Evolutionary conservation across 2,888 invertebrate genomes (phyloP), one percentile per base, ranked within the genome.

Genomic region (Dorcus parallelipipedus): DNA sequence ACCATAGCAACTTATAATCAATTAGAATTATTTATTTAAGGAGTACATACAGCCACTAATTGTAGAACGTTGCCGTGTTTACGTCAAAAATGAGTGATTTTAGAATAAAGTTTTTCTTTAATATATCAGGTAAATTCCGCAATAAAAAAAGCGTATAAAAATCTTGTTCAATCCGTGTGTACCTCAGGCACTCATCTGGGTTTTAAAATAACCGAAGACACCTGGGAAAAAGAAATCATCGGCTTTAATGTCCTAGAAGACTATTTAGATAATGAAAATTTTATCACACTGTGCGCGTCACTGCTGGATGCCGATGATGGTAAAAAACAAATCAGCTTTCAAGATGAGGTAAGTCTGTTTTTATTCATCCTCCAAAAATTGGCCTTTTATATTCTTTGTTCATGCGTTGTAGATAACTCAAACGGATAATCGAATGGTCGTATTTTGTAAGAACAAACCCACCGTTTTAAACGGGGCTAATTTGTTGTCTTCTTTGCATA

Each of bases 401-500:
- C 6, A 33, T 6, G 26, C 3, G 0, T 33, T 33, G 4, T 7
- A 33, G 26, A 5, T 33, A 33, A 4, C 26, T 33, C 26, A 33
- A 33, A 33, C 26, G 26, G 60, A 59, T 10, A 49, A 47, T 33
- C 58, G 63, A 42, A 58, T 72, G 26, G 69, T 86, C 1, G 81
- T 87, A 3, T 88, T 88, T 74, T 86, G 83, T 72, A 89, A 89
- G 78, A 78, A 78, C 6, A 76, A 77, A 57, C 83, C 85, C n/a
- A 79, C 79, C 14, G 77, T 81, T 8, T 80, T 87, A 48, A 83
- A 83, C 9, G 80, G 82, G 8, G 83, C 84, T 47, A 86, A 86
- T 71, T 74, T 86, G 51, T 79, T 82, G 60, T 76, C 76, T 20
- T 79, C 80, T 60, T 76, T 88, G 43, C 82, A 84, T 67, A 81